Conservation (phyloP, 2,113 vertebrate species). For the Acrocephalus kingi region DNA sequence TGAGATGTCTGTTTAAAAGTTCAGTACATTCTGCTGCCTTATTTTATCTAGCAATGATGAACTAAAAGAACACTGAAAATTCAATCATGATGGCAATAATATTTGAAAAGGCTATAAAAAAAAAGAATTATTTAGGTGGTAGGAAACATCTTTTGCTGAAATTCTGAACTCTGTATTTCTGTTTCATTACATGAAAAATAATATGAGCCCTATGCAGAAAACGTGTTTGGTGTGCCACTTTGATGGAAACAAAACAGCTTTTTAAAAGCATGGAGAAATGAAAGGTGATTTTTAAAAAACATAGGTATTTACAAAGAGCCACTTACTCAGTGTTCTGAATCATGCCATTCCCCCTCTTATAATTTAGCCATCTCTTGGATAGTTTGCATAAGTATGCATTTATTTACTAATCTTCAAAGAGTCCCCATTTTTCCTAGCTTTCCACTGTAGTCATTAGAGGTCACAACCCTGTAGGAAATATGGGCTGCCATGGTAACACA, state of each 20-base stretch:
- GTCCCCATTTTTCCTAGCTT: conserved; percentile 89
- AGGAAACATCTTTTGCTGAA: conserved; percentile 41
- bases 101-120: conserved; percentile 55
- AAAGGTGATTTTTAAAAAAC: conserved; percentile 65
- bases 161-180: conserved; percentile 46
- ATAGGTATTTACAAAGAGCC: conserved; percentile 64
- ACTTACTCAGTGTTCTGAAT: conserved; percentile 51
- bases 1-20: conserved; percentile 55
- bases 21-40: conserved; percentile 50
- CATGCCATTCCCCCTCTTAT: conserved; percentile 8
- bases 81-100: conserved; percentile 55
- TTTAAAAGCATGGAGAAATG: conserved; percentile 61
- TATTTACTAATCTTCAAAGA: conserved; percentile 95
- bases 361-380: conserved; percentile 62
- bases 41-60: conserved; percentile 57
- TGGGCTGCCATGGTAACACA: conserved; percentile 96
- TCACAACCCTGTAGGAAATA: conserved; percentile 98
- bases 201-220: conserved; percentile 51
- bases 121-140: conserved; percentile 33
- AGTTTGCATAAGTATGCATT: conserved; percentile 94
- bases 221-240: not conserved
- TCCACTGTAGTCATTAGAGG: conserved; percentile 97
- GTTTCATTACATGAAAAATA: conserved; percentile 60
- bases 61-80: conserved; percentile 55
- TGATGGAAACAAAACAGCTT: conserved; percentile 59